Base-by-base conservation (phyloP, 2,797 vertebrate genomes). In the Pseudomugil gertrudae region DNA sequence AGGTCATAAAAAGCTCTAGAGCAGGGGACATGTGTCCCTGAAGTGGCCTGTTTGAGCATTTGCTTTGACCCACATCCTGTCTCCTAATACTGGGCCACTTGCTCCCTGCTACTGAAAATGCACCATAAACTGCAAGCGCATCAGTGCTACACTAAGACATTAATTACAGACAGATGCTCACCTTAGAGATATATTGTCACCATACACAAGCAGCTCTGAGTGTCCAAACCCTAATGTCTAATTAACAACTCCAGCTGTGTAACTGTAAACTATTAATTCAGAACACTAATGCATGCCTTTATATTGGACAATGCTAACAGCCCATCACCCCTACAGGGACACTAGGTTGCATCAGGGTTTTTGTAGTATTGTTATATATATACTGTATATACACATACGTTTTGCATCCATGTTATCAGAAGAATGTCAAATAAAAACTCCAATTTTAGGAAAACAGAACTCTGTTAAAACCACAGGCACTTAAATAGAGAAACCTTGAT, bases 1-100 rank as follows among this genome's bases (percentile, higher is more conserved):
- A 81, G 79, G 82, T 87, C 80, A 87, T 90, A 87, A 90, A 90
- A 90, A 84, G 89, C 85, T 86, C 32, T 15, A 11, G 77, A 88
- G 75, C 88, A 81, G 70, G 77, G 83, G 83, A 87, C 79, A 74
- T 74, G 83, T 84, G 81, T 88, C 87, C 87, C 90, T 85, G 69
- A 88, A 86, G 88, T 79, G 67, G 82, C 72, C 79, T 71, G 80
- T 84, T 78, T 80, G 79, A 84, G 78, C 55, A 75, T 69, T 63
- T 66, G 83, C 82, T 80, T 57, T 87, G 88, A 90, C 86, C 87
- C 87, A 91, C 74, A 90, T 89, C 84, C 67, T 61, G 38, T 33
- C 66, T 85, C 68, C 68, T 66, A 71, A 72, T 83, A 84, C 84
- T 84, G 80, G 86, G 81, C 67, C 82, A 72, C 77, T 80, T 58